Evolutionary conservation across 2,113 vertebrate species (phyloP).

Genomic region (Semnornis frantzii): DNA sequence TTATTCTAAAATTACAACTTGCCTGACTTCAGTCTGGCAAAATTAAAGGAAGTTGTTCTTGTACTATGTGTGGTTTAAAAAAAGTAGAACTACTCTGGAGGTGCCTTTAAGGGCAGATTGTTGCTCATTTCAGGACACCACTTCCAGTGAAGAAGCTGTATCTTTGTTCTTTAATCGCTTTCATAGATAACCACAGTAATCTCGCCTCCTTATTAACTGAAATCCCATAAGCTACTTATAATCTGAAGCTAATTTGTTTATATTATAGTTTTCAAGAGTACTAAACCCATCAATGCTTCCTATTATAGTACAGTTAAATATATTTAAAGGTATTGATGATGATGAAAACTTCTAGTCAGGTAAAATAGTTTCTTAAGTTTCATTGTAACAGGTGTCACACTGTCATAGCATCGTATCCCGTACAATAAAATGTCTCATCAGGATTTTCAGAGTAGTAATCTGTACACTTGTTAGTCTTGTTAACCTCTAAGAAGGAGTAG

Average conservation of each 20-base stretch:
- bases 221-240: slow-evolving; percentile 49
- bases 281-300: neutral
- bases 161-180: slow-evolving; percentile 4
- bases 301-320: neutral
- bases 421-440: neutral
- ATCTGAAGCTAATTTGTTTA: slow-evolving; percentile 16
- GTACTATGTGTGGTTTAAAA: neutral
- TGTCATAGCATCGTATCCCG: neutral
- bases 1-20: neutral
- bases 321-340: neutral
- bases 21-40: neutral
- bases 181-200: slow-evolving; percentile 41
- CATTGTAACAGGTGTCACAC: neutral
- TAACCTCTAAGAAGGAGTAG: neutral
- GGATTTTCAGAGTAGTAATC: neutral
- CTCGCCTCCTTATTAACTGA: slow-evolving; percentile 22
- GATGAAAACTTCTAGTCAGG: neutral
- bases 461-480: neutral
- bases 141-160: neutral
- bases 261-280: neutral
- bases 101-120: neutral
- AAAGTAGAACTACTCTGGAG: neutral
- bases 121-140: neutral
- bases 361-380: neutral
- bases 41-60: neutral